phyloP scores from a whole-genome alignment of 2,888 invertebrate genomes.

The Poecilus cupreus region DNA sequence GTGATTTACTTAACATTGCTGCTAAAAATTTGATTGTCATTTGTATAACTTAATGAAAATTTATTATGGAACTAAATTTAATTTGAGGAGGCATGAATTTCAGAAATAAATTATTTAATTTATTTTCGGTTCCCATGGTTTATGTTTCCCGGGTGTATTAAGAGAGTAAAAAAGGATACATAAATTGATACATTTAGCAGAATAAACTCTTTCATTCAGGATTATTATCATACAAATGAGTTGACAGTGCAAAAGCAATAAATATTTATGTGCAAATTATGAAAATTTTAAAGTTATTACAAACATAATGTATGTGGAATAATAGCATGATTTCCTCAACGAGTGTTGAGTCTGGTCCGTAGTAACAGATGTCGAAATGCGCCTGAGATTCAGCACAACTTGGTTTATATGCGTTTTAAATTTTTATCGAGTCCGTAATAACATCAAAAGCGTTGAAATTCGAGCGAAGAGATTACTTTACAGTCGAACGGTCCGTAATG shows the following conservation, averaged over 20 bases:
- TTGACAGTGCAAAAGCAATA: background rate
- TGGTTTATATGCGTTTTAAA: slow-evolving; percentile 27
- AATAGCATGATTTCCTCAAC: too few species aligned
- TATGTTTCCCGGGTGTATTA: too few species aligned
- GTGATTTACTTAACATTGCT: too few species aligned
- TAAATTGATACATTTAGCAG: too few species aligned
- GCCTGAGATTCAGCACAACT: background rate
- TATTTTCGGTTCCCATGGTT: too few species aligned
- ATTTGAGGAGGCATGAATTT: too few species aligned
- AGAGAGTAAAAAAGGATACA: too few species aligned
- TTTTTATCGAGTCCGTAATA: slow-evolving; percentile 33
- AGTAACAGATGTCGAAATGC: background rate
- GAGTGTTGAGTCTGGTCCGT: background rate
- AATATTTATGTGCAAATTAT: slow-evolving; percentile 1
- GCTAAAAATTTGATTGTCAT: too few species aligned
- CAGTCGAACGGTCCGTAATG: slow-evolving; percentile 5
- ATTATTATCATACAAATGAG: background rate
- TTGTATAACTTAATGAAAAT: too few species aligned
- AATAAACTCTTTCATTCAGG: background rate
- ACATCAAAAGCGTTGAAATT: slow-evolving; percentile 1
- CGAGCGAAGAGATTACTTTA: slow-evolving; percentile 5
- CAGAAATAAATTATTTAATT: too few species aligned
- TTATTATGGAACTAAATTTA: too few species aligned
- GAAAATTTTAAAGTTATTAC: background rate
- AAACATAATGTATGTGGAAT: background rate